Evolutionary conservation across 2,797 vertebrate genomes (phyloP).

Genomic region (Cichlasoma orientale): DNA sequence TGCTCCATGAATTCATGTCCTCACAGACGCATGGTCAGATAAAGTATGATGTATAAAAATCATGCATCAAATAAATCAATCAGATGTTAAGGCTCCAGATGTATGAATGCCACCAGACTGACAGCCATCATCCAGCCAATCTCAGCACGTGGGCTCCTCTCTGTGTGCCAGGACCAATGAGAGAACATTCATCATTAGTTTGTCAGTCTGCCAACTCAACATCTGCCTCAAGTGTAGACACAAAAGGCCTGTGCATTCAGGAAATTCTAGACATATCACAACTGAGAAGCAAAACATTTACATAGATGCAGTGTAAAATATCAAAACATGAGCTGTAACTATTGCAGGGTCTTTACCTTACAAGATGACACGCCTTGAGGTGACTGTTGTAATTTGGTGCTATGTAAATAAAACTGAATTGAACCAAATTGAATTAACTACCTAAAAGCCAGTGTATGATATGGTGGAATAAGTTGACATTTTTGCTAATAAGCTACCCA

Average conservation of each 20-base stretch:
- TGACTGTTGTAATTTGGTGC: too few species aligned
- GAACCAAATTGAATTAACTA: too few species aligned
- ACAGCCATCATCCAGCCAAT: conserved; percentile 18
- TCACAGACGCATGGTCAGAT: neutral
- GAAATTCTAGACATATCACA: neutral
- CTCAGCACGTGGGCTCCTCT: conserved; percentile 12
- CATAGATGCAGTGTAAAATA: neutral
- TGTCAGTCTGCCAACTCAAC: conserved; percentile 41
- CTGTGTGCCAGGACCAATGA: conserved; percentile 15
- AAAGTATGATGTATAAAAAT: neutral
- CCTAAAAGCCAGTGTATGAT: neutral
- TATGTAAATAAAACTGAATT: too few species aligned
- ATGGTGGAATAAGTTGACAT: neutral
- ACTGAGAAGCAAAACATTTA: neutral
- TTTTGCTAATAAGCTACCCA: neutral
- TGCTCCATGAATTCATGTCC: neutral
- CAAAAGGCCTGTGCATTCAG: neutral
- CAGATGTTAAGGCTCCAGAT: conserved; percentile 22
- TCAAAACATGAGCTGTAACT: neutral
- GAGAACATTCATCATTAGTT: conserved; percentile 49
- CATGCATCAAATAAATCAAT: conserved; percentile 7
- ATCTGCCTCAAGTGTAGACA: conserved; percentile 35
- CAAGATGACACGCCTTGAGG: too few species aligned
- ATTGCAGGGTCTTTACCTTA: too few species aligned
- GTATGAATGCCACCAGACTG: conserved; percentile 22